phyloP scores from a whole-genome alignment of 1,140 invertebrate species.

The Drosophila rhopaloa region DNA sequence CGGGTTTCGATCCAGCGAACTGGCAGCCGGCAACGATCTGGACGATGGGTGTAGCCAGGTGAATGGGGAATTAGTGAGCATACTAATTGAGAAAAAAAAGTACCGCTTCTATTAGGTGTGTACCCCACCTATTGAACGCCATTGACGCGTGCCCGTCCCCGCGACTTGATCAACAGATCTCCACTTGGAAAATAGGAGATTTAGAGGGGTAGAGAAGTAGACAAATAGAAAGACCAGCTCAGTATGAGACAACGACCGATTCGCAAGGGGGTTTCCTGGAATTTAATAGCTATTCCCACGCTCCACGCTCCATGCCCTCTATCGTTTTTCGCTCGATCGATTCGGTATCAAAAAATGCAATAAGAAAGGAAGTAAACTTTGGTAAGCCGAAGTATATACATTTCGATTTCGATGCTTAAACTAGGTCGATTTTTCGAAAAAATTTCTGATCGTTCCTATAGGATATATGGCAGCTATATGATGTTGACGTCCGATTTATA shows the following conservation, averaged over 20 bases:
- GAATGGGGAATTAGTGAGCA: conserved; percentile 33
- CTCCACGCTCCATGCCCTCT: background rate
- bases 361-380: background rate
- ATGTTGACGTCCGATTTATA: too few species aligned
- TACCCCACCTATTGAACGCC: conserved; percentile 15
- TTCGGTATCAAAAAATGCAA: background rate
- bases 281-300: conserved; percentile 54
- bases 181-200: background rate
- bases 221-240: background rate
- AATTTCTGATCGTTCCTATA: too few species aligned
- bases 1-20: conserved; percentile 23
- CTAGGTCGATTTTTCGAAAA: too few species aligned
- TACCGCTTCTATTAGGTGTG: conserved; percentile 24
- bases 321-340: background rate
- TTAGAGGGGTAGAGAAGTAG: background rate
- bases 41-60: conserved; percentile 30
- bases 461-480: too few species aligned
- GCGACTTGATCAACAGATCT: background rate
- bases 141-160: conserved; percentile 30
- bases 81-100: conserved; percentile 54
- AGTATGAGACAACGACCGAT: background rate
- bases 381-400: too few species aligned
- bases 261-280: conserved; percentile 60
- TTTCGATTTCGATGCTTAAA: too few species aligned
- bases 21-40: conserved; percentile 1